Percentiles rank a stretch among this genome's conserved stretches.
phyloP scores from a whole-genome alignment of 2,888 invertebrate genomes.

The Acrobasis repandana region DNA sequence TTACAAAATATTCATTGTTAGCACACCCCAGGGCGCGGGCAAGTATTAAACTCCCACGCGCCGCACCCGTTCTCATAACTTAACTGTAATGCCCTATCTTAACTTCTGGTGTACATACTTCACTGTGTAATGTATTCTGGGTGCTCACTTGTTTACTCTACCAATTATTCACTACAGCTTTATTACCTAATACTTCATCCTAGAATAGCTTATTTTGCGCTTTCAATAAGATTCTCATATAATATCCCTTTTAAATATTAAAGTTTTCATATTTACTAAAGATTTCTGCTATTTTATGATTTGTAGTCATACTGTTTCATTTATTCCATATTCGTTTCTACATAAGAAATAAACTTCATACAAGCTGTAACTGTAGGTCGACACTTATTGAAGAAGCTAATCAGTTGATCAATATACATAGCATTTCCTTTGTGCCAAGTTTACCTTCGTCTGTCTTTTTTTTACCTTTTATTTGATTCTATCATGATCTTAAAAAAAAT shows the following conservation, averaged over 20 bases:
- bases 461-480: too few relatives aligned
- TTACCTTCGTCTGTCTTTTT: too few relatives aligned
- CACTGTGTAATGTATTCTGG: slow-evolving; percentile 33
- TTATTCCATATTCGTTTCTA: too few relatives aligned
- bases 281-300: not conserved
- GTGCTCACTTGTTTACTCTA: not conserved
- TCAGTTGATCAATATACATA: too few relatives aligned
- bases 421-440: too few relatives aligned
- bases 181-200: not conserved
- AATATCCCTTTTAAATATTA: too few relatives aligned
- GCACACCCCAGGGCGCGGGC: slow-evolving; percentile 41
- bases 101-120: slow-evolving; percentile 36
- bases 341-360: too few relatives aligned
- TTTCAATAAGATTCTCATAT: too few relatives aligned
- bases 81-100: slow-evolving; percentile 42
- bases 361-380: too few relatives aligned
- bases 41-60: slow-evolving; percentile 49
- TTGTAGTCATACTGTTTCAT: too few relatives aligned
- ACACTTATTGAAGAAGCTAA: too few relatives aligned
- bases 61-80: slow-evolving; percentile 46
- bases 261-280: not conserved
- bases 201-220: not conserved
- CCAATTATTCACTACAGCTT: not conserved
- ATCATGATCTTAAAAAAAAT: too few relatives aligned
- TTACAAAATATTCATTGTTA: slow-evolving; percentile 53